Evolutionary conservation across 2,113 vertebrate species (phyloP).

Genomic region (Corythoichthys haematopterus): DNA sequence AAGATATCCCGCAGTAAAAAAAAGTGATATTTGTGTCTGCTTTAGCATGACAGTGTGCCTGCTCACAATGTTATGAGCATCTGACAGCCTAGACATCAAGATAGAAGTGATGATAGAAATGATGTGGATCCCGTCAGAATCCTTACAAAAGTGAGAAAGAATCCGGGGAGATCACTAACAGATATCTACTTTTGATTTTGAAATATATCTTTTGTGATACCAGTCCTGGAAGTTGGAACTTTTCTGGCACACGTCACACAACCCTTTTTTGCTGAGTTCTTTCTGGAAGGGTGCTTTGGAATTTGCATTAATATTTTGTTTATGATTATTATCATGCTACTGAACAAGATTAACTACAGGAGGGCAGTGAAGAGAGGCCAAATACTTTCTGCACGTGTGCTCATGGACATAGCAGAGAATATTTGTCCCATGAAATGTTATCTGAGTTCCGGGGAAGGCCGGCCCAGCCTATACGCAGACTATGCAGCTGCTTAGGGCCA

Average conservation of each 20-base stretch:
- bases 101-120: neutral
- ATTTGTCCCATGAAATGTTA: conserved; percentile 33
- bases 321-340: conserved; percentile 50
- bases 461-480: too few species aligned
- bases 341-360: conserved; percentile 45
- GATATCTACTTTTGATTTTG: neutral
- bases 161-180: neutral
- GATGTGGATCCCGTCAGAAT: neutral
- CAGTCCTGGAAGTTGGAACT: neutral
- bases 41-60: neutral
- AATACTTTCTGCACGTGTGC: conserved; percentile 41
- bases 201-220: neutral
- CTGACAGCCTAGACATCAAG: neutral
- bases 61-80: neutral
- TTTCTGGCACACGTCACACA: conserved; percentile 12
- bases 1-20: too few species aligned
- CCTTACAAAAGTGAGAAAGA: neutral
- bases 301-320: conserved; percentile 62
- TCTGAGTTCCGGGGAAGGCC: conserved; percentile 24
- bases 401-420: conserved; percentile 38
- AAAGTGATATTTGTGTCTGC: too few species aligned
- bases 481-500: too few species aligned
- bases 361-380: conserved; percentile 37
- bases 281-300: conserved; percentile 35
- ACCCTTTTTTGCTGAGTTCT: conserved; percentile 45